Evolutionary conservation across 2,113 vertebrate species (phyloP).

Genomic region (rat (Rattus norvegicus)): GRCr8 NC_086022.1:135340001-135340500

Average conservation of each 20-base stretch:
- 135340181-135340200: background rate
- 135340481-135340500: no score
- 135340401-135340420: background rate
- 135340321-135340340: background rate
- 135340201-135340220: no score
- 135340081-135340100: background rate
- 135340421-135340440: background rate
- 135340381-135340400: background rate
- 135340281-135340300: background rate
- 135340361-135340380: background rate
- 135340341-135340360: background rate
- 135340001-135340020: no score
- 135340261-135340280: background rate
- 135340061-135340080: background rate
- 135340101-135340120: background rate
- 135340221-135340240: background rate
- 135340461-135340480: no score
- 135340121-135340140: fast-evolving
- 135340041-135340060: background rate
- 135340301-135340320: background rate
- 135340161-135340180: background rate
- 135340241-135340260: background rate
- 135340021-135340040: background rate
- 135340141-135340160: background rate
- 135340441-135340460: no score